Evolutionary conservation across 2,888 invertebrate genomes (phyloP), one percentile per base, ranked within the genome.

Genomic region (Orthosia cruda): DNA sequence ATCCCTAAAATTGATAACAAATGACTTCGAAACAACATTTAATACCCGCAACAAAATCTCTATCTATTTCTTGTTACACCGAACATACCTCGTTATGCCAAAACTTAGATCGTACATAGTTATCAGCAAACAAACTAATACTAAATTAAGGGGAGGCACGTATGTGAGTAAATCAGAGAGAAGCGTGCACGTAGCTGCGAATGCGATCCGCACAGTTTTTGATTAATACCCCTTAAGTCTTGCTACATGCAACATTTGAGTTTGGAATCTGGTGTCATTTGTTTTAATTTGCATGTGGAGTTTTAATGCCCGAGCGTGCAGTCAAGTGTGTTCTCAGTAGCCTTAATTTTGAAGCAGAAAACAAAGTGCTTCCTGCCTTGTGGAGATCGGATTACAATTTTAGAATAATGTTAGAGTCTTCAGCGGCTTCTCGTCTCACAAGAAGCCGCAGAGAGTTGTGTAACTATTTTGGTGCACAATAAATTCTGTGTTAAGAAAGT

Each of bases 181-280:
- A 76, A 62, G 52, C 74, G 74, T 68, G 84, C 91, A 91, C 92
- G 91, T 91, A 89, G 74, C 26, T 77, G 85, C 89, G 89, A 90
- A 91, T 77, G 85, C 89, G 89, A 90, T 91, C 89, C 87, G 80
- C 85, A 62, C 81, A 90, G 90, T 92, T 91, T 91, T 91, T 91
- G 92, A 92, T 92, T 91, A 89, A 92, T 84, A 80, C 65, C 69
- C 20, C 70, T 75, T 74, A 74, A 57, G 72, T 74, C 77, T 72
- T 61, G 72, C 64, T 76, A 66, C 49, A 68, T 78, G 62, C 77
- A 59, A 58, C 50, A 49, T 83, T 79, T 73, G 66, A 58, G 40
- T 62, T 74, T 4, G 64, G 32, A 66, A 63, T 74, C 40, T 62
- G 54, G 5, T 58, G 73, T 63, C 65, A 62, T 81, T 81, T 61